These are phyloP conservation scores for Tenodera sinensis DNA, from an alignment of 2,888 invertebrate genomes.

Conservation along the genomic window DNA sequence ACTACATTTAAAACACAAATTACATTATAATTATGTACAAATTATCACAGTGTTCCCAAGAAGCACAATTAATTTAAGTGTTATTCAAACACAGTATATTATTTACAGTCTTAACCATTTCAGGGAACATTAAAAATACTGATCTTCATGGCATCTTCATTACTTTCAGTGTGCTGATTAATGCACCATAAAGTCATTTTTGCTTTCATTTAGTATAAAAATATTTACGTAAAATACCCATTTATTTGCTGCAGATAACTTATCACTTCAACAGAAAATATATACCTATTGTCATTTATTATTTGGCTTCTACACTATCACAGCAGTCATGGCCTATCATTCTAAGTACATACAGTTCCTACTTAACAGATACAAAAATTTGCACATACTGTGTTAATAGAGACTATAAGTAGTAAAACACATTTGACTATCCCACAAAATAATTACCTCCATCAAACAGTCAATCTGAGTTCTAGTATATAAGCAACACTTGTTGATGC, in stretches of 20 bases:
- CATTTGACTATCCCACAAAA: too few species aligned
- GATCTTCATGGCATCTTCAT: neutral
- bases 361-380: too few species aligned
- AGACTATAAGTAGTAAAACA: too few species aligned
- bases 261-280: neutral
- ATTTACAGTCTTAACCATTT: neutral
- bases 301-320: neutral
- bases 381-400: too few species aligned
- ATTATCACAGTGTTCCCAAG: neutral
- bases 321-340: neutral
- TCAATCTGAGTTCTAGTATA: too few species aligned
- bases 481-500: too few species aligned
- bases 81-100: neutral
- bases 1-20: neutral
- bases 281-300: neutral
- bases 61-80: neutral
- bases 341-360: neutral
- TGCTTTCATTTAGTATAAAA: neutral
- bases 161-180: neutral
- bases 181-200: neutral
- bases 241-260: neutral
- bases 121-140: neutral
- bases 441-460: too few species aligned
- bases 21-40: neutral
- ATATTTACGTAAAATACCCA: neutral